These are phyloP conservation scores for Psilopsiagon aurifrons DNA, from an alignment of 2,113 vertebrate species.

Conservation along the genomic window DNA sequence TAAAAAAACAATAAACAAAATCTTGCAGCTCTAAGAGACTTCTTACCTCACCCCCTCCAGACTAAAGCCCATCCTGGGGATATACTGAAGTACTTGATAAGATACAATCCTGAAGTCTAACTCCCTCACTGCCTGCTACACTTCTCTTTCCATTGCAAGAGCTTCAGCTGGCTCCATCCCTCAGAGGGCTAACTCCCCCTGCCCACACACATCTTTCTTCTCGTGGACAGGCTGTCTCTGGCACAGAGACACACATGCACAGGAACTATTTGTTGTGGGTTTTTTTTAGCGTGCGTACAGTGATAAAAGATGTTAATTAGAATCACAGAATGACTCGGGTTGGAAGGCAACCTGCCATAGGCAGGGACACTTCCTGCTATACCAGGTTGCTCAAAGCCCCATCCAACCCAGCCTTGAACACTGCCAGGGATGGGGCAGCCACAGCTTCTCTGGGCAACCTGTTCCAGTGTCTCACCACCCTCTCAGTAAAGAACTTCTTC, in stretches of 20 bases:
- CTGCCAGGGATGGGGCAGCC: neutral
- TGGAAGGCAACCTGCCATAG: neutral
- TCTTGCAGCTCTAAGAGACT: neutral
- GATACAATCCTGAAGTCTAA: neutral
- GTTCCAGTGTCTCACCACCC: neutral
- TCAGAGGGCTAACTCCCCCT: neutral
- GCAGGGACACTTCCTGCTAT: neutral
- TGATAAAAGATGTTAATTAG: neutral
- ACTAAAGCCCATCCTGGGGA: neutral
- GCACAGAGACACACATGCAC: neutral
- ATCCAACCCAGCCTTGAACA: neutral
- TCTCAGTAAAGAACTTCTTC: neutral
- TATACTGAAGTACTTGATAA: neutral
- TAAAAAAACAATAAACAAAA: neutral
- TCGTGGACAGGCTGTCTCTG: neutral
- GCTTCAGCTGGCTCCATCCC: neutral
- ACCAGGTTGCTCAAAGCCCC: neutral
- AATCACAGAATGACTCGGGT: neutral
- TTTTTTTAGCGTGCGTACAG: neutral
- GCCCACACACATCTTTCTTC: neutral
- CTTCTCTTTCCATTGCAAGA: neutral
- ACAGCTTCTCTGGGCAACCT: neutral
- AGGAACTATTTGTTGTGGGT: neutral
- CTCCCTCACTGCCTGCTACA: neutral
- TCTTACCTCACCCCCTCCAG: neutral